Evolutionary conservation across 2,797 vertebrate species (phyloP).

Genomic region (Epinephelus awoara): DNA sequence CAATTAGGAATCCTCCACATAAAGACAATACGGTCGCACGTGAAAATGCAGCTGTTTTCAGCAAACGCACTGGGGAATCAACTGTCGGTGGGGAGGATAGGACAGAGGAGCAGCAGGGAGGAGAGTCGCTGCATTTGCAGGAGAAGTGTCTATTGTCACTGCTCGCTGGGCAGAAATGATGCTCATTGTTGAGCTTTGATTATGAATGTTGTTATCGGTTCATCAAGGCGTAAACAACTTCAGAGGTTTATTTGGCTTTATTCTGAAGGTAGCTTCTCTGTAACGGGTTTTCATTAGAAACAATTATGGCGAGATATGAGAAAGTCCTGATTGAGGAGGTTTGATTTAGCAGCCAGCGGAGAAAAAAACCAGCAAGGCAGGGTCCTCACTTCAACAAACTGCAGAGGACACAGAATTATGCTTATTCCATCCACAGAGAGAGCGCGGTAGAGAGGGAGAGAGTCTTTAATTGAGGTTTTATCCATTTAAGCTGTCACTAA

Average conservation of each 20-base stretch:
- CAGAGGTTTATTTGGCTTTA: background rate
- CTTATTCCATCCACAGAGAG: constrained; percentile 70
- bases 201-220: constrained; percentile 21
- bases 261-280: constrained; percentile 3
- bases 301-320: constrained; percentile 37
- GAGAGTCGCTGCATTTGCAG: background rate
- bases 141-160: constrained; percentile 27
- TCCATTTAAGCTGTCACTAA: constrained; percentile 86
- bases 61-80: constrained; percentile 19
- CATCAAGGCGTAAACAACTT: constrained; percentile 17
- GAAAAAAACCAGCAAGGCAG: constrained; percentile 5
- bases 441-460: constrained; percentile 55
- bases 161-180: constrained; percentile 39
- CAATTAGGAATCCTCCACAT: constrained; percentile 64
- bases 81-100: constrained; percentile 33
- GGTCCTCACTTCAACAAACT: constrained; percentile 57
- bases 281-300: constrained; percentile 44
- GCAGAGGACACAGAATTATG: constrained; percentile 67
- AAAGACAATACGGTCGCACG: constrained; percentile 27
- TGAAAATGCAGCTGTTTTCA: constrained; percentile 46
- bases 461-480: constrained; percentile 86
- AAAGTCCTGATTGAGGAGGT: constrained; percentile 47
- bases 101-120: constrained; percentile 43
- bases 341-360: constrained; percentile 35
- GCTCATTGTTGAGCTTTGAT: constrained; percentile 40